These are phyloP conservation scores for Propsilocerus akamusi DNA, from an alignment of 1,140 invertebrate species.

Conservation along the genomic window DNA sequence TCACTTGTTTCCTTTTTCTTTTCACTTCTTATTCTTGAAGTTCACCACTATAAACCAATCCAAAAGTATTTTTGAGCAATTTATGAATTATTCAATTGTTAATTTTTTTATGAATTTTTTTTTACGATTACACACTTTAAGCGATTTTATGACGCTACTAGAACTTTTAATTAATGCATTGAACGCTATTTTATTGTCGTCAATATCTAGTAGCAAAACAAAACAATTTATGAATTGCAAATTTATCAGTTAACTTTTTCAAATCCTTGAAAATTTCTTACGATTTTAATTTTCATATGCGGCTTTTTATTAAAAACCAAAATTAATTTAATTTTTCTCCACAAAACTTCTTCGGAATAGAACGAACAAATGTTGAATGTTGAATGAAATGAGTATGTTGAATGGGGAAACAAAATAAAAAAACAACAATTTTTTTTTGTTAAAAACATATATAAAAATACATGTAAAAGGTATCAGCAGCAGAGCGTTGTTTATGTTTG, in stretches of 20 bases:
- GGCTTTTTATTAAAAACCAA: too few relatives aligned
- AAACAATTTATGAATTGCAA: too few relatives aligned
- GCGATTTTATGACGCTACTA: too few relatives aligned
- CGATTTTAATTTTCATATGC: too few relatives aligned
- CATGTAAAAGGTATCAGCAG: background rate
- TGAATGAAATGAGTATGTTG: conserved; percentile 3
- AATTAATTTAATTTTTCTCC: background rate
- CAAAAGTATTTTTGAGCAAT: background rate
- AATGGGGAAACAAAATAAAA: conserved; percentile 4
- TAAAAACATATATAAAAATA: conserved; percentile 2
- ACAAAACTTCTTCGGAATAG: conserved; percentile 1
- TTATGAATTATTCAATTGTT: background rate
- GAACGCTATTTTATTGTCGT: too few relatives aligned
- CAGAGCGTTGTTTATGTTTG: background rate
- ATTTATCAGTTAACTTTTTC: too few relatives aligned
- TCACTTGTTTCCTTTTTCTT: background rate
- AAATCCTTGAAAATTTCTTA: too few relatives aligned
- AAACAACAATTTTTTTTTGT: conserved; percentile 2
- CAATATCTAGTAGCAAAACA: too few relatives aligned
- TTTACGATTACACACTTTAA: too few relatives aligned
- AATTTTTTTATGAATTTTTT: too few relatives aligned
- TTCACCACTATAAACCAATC: too few relatives aligned
- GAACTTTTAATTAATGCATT: too few relatives aligned
- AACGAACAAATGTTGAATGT: conserved; percentile 2
- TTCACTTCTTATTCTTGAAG: background rate